Conservation (phyloP, 2,797 vertebrate genomes). For the Austrolebias charrua region DNA sequence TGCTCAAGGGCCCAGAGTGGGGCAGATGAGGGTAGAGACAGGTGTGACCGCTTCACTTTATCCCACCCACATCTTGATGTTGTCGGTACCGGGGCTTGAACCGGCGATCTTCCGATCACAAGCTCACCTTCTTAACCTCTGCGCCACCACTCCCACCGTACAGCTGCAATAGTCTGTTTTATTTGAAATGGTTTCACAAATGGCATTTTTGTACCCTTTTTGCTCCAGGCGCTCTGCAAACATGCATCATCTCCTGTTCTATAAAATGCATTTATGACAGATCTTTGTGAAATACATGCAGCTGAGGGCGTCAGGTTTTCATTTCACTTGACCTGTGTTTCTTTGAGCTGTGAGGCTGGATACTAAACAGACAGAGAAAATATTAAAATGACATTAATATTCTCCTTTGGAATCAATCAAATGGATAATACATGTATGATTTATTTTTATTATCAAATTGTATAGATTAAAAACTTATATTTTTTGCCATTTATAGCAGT, state of each 20-base stretch:
- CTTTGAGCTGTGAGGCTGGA: neutral
- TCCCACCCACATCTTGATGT: no score
- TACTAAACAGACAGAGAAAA: neutral
- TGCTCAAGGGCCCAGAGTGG: no score
- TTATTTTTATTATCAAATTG: neutral
- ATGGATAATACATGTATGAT: neutral
- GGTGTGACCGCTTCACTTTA: no score
- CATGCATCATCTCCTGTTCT: neutral
- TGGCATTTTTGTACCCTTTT: neutral
- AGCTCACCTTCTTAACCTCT: no score
- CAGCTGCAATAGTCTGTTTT: constrained; percentile 1
- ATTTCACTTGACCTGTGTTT: neutral
- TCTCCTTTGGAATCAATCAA: neutral
- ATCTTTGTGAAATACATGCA: neutral
- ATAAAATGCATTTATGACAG: neutral
- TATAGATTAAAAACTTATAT: neutral
- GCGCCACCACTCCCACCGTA: no score
- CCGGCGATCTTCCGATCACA: no score
- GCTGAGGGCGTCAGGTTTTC: neutral
- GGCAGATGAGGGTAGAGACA: no score
- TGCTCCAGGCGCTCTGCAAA: neutral
- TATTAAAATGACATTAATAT: neutral
- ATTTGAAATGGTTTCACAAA: neutral
- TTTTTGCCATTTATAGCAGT: constrained; percentile 14
- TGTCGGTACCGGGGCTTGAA: no score